These are phyloP conservation scores for Cricetomys ansorgei DNA, from an alignment of 2,113 vertebrate species.

Conservation along the genomic window DNA sequence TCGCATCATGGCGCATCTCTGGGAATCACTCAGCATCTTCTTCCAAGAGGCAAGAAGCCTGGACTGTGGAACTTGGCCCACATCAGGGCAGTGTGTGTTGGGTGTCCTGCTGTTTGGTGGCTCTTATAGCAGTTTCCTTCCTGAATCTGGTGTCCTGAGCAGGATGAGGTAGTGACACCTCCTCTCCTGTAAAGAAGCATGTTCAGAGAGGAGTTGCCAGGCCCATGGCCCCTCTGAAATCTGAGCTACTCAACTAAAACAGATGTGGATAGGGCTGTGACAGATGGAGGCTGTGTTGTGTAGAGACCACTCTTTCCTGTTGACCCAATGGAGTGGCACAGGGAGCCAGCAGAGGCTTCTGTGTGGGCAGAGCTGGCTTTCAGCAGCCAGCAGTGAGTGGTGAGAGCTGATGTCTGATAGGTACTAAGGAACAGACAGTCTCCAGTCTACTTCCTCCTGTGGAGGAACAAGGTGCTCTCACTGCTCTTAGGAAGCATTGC, in stretches of 20 bases:
- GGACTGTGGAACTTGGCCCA: not conserved
- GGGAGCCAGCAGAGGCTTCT: not conserved
- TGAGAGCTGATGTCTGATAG: not conserved
- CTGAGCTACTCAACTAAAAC: not conserved
- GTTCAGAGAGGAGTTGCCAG: no score
- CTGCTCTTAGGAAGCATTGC: not conserved
- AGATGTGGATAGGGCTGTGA: not conserved
- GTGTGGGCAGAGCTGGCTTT: not conserved
- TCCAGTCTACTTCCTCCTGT: not conserved
- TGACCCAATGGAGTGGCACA: not conserved
- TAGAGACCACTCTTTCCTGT: not conserved
- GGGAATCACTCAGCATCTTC: not conserved
- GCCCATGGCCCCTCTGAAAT: not conserved
- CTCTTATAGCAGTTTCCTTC: not conserved
- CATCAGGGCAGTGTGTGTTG: not conserved
- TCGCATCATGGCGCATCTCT: no score
- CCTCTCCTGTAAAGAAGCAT: not conserved
- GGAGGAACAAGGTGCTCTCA: not conserved
- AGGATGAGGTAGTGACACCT: not conserved
- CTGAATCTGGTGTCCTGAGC: not conserved
- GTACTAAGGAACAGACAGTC: not conserved
- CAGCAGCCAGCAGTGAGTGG: not conserved
- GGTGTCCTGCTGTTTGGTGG: not conserved
- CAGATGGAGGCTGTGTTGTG: not conserved
- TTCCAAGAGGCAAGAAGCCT: not conserved